Conservation (phyloP, 2,888 invertebrate species). For the Camponotus fellah region DNA sequence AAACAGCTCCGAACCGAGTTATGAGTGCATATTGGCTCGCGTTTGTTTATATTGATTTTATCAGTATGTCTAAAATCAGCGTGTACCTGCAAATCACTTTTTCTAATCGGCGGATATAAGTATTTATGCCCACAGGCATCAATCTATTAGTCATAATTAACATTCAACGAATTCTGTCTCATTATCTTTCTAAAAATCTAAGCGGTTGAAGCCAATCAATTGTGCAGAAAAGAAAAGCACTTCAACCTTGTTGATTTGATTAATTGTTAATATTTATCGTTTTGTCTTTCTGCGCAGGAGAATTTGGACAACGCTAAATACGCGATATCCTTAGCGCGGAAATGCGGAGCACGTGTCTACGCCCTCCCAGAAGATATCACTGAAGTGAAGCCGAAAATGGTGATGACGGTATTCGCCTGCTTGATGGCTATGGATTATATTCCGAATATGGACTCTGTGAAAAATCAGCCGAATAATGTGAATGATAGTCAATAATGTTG, state of each 20-base stretch:
- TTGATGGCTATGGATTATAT: slow-evolving; percentile 99
- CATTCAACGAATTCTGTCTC: neutral
- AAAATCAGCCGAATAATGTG: slow-evolving; percentile 79
- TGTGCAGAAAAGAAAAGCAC: neutral
- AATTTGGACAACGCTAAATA: slow-evolving; percentile 99
- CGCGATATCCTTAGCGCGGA: slow-evolving; percentile 99
- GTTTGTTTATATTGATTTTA: slow-evolving; percentile 6
- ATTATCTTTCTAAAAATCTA: neutral
- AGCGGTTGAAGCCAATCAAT: neutral
- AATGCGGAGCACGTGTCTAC: slow-evolving; percentile 98
- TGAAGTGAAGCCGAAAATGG: slow-evolving; percentile 99
- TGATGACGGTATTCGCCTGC: slow-evolving; percentile 99
- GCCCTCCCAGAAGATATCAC: slow-evolving; percentile 99
- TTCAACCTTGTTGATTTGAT: slow-evolving; percentile 6
- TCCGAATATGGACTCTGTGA: slow-evolving; percentile 92
- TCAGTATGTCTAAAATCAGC: neutral
- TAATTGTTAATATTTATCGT: slow-evolving; percentile 41
- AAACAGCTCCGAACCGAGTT: neutral
- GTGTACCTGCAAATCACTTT: neutral
- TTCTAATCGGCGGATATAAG: neutral
- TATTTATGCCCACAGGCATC: neutral
- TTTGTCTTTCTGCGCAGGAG: slow-evolving; percentile 89
- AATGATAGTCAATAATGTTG: slow-evolving; percentile 78
- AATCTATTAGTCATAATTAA: neutral
- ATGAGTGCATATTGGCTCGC: neutral